Evolutionary conservation across 2,888 invertebrate genomes (phyloP), one percentile per base, ranked within the genome.

Genomic region (Epinotia brunnichana): DNA sequence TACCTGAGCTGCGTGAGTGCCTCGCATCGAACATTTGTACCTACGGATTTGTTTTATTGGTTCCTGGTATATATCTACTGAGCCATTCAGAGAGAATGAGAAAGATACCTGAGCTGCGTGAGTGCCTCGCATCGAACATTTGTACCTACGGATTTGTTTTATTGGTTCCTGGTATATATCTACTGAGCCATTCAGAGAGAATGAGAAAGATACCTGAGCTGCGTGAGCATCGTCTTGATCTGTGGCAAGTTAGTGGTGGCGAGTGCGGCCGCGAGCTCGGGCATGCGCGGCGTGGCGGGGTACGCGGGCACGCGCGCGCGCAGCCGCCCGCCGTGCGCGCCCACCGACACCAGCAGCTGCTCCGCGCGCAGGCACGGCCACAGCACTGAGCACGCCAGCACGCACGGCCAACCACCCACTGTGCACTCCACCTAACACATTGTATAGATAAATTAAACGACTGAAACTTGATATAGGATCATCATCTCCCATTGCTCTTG

Each of bases 221-320:
- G 90, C 4, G 93, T 92, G 61, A 94, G 88, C 69, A 92, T 82
- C 21, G 82, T 75, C 66, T 87, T 86, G 73, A 92, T 87, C 10
- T 78, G 84, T 59, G 81, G 77, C 56, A 84, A 75, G 78, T 89
- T 85, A 41, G 87, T 83, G 63, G 82, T 82, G 41, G 88, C 86
- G 61, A 99, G 94, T 56, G 96, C 96, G 60, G 95, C 94, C 78
- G 98, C 97, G 73, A 99, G 94, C 74, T 98, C 98, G 2, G 95
- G 94, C 80, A 97, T 95, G 76, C 96, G 94, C 41, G 96, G 96
- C 73, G 97, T 96, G 77, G 94, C 94, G 77, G 97, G 96, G 90
- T 98, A 98, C 83, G 98, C 98, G 11, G 98, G 98, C 59, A 99
- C 97, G 82, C 98, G 98, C 78, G 98, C 97, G 77, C 98, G 96